Conservation (phyloP, 2,888 invertebrate genomes). For the Drosophila diplacantha region DNA sequence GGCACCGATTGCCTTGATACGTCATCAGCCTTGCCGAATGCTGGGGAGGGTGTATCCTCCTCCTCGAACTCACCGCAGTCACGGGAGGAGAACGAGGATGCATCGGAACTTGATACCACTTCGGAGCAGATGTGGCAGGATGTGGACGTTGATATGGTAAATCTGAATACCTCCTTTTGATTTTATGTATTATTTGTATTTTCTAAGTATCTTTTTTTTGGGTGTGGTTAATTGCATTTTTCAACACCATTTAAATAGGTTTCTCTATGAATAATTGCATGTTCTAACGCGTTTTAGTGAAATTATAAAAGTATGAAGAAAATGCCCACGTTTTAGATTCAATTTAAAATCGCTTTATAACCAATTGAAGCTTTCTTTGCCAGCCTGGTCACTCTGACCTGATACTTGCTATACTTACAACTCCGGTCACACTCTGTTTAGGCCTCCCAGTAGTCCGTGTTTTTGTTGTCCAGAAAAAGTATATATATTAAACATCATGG, state of each 20-base stretch:
- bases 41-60: slow-evolving; percentile 60
- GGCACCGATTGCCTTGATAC: slow-evolving; percentile 69
- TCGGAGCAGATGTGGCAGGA: slow-evolving; percentile 82
- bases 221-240: neutral
- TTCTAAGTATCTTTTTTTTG: neutral
- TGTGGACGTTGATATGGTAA: slow-evolving; percentile 80
- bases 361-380: neutral
- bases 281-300: neutral
- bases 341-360: neutral
- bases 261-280: neutral
- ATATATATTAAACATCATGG: neutral
- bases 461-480: neutral
- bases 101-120: slow-evolving; percentile 76
- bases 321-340: neutral
- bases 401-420: neutral
- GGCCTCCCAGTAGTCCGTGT: neutral
- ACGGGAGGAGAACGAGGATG: neutral
- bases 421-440: neutral
- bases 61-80: neutral
- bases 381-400: neutral
- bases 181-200: neutral
- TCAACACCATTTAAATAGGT: neutral
- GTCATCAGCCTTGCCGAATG: slow-evolving; percentile 10
- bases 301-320: too few relatives aligned
- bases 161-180: slow-evolving; percentile 33